Conservation (phyloP, 2,113 vertebrate genomes). For the Bothrops jararaca region DNA sequence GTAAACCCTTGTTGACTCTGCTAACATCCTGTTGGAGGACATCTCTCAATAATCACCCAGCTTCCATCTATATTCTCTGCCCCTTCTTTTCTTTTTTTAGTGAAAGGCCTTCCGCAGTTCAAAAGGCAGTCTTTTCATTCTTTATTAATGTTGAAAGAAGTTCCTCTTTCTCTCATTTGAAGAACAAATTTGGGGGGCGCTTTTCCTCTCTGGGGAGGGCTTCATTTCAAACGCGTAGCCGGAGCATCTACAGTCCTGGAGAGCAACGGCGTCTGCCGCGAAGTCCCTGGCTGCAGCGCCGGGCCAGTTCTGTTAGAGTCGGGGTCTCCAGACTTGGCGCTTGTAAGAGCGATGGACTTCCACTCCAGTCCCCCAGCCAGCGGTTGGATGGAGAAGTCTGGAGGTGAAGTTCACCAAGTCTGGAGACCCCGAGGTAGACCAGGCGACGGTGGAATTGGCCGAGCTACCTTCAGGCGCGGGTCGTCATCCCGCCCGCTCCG, state of each 20-base stretch:
- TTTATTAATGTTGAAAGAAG: neutral
- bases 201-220: neutral
- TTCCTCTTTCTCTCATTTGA: neutral
- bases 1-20: neutral
- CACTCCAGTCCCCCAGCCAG: neutral
- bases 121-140: neutral
- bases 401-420: neutral
- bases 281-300: no score
- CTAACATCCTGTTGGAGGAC: neutral
- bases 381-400: neutral
- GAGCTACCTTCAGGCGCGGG: neutral
- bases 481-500: neutral
- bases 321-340: no score
- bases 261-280: neutral
- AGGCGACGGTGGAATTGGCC: accelerated
- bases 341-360: no score
- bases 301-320: no score
- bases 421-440: neutral
- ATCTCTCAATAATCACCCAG: neutral
- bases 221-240: neutral
- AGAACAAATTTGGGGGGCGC: neutral
- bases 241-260: no score
- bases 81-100: neutral
- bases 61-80: neutral
- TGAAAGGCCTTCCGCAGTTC: neutral